Conservation (phyloP, 1,140 invertebrate genomes). For the Ceratosolen fusciceps region DNA sequence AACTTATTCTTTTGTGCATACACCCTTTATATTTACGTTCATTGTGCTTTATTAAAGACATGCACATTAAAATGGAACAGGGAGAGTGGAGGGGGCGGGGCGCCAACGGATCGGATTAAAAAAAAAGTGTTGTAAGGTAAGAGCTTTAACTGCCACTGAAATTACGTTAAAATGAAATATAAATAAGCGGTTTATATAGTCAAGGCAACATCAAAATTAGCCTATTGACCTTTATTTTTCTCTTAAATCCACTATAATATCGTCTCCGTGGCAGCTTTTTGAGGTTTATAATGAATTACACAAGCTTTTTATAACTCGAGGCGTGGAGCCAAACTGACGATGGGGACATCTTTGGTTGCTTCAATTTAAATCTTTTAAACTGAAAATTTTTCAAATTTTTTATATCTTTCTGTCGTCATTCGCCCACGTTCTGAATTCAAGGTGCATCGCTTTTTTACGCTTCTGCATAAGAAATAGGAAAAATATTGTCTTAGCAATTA, state of each 20-base stretch:
- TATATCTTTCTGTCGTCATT: not conserved
- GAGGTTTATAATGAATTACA: constrained; percentile 17
- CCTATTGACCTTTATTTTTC: constrained; percentile 18
- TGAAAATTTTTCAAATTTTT: not conserved
- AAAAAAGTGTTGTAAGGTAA: too few species aligned
- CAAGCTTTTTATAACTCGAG: constrained; percentile 18
- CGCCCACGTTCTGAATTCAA: not conserved
- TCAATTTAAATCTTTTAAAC: not conserved
- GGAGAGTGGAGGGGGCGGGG: too few species aligned
- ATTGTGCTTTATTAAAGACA: too few species aligned
- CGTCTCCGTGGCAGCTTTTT: not conserved
- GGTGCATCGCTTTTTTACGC: not conserved
- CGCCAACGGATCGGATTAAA: too few species aligned
- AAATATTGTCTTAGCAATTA: not conserved
- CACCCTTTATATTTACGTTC: too few species aligned
- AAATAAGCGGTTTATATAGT: not conserved
- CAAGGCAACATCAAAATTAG: constrained; percentile 17
- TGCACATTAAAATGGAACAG: too few species aligned
- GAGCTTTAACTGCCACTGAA: too few species aligned
- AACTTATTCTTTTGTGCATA: too few species aligned
- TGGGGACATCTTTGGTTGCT: not conserved
- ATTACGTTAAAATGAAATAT: not conserved
- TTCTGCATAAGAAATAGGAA: not conserved
- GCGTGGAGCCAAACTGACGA: constrained; percentile 3
- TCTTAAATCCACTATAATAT: constrained; percentile 18